A percentile compares a stretch with the other conserved stretches of the same genome.
Evolutionary conservation across 2,113 vertebrate species (phyloP).

Genomic region (Clupea harengus): DNA sequence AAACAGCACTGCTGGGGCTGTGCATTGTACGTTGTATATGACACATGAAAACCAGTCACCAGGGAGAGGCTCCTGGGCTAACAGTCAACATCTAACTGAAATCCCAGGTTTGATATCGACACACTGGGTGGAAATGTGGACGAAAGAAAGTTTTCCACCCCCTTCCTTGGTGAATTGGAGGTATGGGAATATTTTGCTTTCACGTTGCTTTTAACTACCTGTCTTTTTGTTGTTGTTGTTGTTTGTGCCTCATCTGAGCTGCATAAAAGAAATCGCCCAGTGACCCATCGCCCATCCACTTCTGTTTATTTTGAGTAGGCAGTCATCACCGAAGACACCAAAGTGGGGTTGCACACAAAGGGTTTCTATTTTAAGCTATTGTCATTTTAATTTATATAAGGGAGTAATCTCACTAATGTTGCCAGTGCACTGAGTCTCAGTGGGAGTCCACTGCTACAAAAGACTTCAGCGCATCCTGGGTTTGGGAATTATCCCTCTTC

Average conservation of each 20-base stretch:
- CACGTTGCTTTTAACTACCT: not conserved
- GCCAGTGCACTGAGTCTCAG: not conserved
- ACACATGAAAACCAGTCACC: too few species aligned
- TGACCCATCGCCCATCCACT: too few species aligned
- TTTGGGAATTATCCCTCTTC: not conserved
- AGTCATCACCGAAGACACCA: not conserved
- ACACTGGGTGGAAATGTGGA: not conserved
- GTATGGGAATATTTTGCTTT: not conserved
- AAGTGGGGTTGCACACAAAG: not conserved
- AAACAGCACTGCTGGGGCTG: too few species aligned
- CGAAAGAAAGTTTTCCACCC: too few species aligned
- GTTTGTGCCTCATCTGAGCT: not conserved
- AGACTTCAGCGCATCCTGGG: not conserved
- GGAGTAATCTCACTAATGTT: not conserved
- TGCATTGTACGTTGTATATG: too few species aligned
- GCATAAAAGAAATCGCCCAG: not conserved
- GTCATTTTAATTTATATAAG: constrained; percentile 18
- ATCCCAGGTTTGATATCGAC: not conserved
- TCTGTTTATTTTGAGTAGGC: constrained; percentile 10
- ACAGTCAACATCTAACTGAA: not conserved
- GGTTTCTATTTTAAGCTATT: not conserved
- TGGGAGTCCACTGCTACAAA: constrained; percentile 2
- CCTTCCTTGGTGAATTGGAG: not conserved
- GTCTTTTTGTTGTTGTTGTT: not conserved
- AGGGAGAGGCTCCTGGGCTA: too few species aligned